phyloP scores from a whole-genome alignment of 2,113 vertebrate genomes.

The Colius striatus region DNA sequence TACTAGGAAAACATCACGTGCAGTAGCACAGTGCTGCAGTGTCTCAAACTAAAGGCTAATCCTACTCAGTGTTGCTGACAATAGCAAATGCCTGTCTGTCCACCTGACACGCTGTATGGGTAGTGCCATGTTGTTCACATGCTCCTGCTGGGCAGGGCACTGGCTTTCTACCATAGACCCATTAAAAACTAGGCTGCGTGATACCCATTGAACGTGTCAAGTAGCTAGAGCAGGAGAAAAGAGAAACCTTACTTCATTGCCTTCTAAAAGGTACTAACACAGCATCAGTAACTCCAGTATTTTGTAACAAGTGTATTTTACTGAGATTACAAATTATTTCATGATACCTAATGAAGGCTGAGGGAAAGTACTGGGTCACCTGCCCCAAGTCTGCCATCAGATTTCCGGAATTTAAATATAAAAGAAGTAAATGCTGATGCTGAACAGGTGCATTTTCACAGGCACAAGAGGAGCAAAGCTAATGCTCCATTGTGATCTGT shows the following conservation, averaged over 20 bases:
- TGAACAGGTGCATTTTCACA: neutral
- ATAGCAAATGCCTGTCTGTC: neutral
- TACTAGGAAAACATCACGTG: neutral
- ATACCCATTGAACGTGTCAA: rapidly evolving
- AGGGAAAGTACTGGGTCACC: neutral
- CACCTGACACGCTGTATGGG: neutral
- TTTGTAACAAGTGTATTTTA: neutral
- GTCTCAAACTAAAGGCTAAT: neutral
- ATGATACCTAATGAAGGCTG: neutral
- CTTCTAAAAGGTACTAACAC: neutral
- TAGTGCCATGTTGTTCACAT: rapidly evolving
- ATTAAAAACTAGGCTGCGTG: neutral
- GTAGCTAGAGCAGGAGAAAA: neutral
- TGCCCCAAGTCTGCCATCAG: neutral
- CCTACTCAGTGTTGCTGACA: neutral
- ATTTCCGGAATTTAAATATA: neutral
- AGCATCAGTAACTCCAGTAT: neutral
- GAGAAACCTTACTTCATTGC: neutral
- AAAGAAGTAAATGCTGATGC: neutral
- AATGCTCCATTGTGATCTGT: neutral
- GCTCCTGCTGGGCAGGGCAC: neutral
- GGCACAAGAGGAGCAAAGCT: neutral
- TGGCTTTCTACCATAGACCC: neutral
- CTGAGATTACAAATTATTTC: rapidly evolving
- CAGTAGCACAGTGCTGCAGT: neutral